These are phyloP conservation scores for Phylloscopus whistleri DNA, from an alignment of 2,113 vertebrate genomes.

Conservation along the genomic window DNA sequence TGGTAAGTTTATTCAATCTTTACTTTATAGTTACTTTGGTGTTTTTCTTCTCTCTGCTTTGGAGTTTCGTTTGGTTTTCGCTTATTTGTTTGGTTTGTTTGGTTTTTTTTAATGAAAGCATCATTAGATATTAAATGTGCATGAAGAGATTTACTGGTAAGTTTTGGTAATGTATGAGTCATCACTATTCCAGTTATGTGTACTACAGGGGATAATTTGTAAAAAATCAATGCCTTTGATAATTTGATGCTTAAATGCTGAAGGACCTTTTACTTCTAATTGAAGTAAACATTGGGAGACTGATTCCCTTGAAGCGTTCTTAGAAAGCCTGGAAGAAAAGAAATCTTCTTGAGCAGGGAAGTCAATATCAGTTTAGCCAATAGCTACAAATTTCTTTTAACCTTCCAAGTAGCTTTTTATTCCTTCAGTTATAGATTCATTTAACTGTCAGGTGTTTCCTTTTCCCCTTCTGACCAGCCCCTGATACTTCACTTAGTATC, in stretches of 20 bases:
- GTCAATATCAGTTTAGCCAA: neutral
- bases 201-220: neutral
- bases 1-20: slow-evolving; percentile 74
- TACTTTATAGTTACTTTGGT: neutral
- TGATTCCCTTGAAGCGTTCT: neutral
- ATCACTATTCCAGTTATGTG: neutral
- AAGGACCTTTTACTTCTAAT: neutral
- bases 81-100: neutral
- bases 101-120: neutral
- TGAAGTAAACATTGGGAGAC: neutral
- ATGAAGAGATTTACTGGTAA: neutral
- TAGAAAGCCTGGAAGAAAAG: neutral
- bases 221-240: neutral
- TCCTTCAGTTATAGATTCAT: neutral
- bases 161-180: neutral
- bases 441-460: neutral
- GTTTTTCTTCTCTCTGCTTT: neutral
- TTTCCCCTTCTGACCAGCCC: neutral
- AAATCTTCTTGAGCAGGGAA: neutral
- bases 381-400: neutral
- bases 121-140: neutral
- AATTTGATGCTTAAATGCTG: neutral
- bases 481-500: neutral
- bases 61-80: neutral
- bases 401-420: neutral